phyloP scores from a whole-genome alignment of 2,888 invertebrate species.

The Danaus chrysippus region DNA sequence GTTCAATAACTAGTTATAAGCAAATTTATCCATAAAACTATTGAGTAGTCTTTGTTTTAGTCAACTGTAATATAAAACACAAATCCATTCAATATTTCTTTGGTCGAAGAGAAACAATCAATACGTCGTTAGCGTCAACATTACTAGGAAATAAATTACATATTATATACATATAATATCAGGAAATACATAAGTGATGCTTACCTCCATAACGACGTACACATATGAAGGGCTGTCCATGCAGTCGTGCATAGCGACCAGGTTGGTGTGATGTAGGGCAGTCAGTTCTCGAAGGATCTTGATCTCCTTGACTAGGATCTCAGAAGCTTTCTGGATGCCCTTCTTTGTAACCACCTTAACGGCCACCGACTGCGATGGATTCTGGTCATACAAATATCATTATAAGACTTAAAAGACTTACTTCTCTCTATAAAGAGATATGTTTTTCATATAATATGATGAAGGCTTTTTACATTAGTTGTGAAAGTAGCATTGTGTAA shows the following conservation, averaged over 20 bases:
- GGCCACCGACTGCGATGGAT: constrained; percentile 92
- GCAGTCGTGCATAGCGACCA: constrained; percentile 98
- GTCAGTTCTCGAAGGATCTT: constrained; percentile 99
- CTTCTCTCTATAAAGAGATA: no score
- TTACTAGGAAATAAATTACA: no score
- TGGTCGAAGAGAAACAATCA: no score
- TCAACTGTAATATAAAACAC: no score
- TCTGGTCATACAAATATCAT: constrained; percentile 74
- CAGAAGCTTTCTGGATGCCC: constrained; percentile 97
- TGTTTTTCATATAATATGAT: no score
- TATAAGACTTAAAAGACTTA: no score
- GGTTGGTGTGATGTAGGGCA: constrained; percentile 98
- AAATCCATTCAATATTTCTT: no score
- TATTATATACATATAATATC: constrained; percentile 1
- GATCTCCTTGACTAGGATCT: constrained; percentile 98
- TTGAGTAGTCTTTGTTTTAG: no score
- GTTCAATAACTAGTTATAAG: no score
- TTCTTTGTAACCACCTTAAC: constrained; percentile 99
- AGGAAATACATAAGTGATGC: constrained; percentile 41
- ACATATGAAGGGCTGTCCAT: constrained; percentile 97
- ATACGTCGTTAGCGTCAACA: no score
- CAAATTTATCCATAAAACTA: no score
- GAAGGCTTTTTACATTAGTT: no score
- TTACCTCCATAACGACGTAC: constrained; percentile 98
- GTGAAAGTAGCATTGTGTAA: neutral